Evolutionary conservation across 2,797 vertebrate genomes (phyloP).

Genomic region (Phoebastria nigripes): DNA sequence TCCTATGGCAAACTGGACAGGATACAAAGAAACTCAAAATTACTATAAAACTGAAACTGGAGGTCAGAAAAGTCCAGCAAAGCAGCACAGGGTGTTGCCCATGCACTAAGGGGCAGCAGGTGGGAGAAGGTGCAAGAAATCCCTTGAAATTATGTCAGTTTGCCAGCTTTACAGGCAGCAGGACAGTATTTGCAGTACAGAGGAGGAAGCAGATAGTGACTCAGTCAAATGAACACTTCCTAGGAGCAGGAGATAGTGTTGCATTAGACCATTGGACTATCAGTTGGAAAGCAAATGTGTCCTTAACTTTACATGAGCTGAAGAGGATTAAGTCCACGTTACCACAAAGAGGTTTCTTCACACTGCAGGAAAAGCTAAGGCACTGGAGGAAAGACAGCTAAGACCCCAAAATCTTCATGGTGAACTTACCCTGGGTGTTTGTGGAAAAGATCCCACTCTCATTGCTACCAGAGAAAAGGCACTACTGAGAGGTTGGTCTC

Average conservation of each 20-base stretch:
- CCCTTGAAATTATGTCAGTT: not conserved
- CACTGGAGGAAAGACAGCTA: not conserved
- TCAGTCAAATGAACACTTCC: not conserved
- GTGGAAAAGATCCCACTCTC: not conserved
- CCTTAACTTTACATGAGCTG: not conserved
- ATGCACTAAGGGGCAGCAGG: not conserved
- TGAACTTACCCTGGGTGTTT: not conserved
- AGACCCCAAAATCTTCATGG: not conserved
- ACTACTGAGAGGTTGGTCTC: not conserved
- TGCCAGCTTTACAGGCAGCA: not conserved
- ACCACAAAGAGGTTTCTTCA: not conserved
- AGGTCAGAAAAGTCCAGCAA: not conserved
- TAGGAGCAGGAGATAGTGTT: not conserved
- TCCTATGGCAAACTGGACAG: not conserved
- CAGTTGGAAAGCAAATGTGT: not conserved
- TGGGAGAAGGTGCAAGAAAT: not conserved
- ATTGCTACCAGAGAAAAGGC: not conserved
- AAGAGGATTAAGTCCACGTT: not conserved
- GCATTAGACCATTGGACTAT: not conserved
- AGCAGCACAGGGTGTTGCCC: not conserved
- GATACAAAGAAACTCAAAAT: not conserved
- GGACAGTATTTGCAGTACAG: not conserved
- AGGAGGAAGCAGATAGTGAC: not conserved
- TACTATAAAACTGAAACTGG: not conserved
- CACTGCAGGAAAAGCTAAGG: not conserved